A percentile compares a stretch with the other conserved stretches of the same genome.
Conservation (phyloP, 2,113 vertebrate genomes). For the Ramphastos sulfuratus region DNA sequence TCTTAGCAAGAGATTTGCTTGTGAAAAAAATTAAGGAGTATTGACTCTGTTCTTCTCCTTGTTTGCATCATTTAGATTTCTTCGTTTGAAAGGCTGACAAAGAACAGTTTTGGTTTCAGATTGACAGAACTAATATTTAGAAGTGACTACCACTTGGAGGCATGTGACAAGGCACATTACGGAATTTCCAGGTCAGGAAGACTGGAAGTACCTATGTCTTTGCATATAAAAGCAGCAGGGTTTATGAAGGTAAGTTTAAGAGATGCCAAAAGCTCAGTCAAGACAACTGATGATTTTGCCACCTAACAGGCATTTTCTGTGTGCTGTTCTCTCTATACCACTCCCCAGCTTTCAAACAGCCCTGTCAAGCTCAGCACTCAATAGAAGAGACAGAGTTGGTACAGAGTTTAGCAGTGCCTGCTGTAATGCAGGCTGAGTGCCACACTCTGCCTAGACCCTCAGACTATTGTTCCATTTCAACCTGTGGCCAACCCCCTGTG, state of each 20-base stretch:
- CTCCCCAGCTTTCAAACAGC: neutral
- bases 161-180: neutral
- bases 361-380: neutral
- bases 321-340: neutral
- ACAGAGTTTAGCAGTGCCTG: neutral
- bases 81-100: neutral
- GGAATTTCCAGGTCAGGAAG: neutral
- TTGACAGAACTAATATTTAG: neutral
- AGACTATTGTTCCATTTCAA: neutral
- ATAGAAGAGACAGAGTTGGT: neutral
- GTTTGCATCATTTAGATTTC: neutral
- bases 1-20: neutral
- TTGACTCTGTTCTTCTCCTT: neutral
- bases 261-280: neutral
- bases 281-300: neutral
- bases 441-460: neutral
- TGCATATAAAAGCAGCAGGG: neutral
- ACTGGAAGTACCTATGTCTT: neutral
- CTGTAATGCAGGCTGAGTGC: neutral
- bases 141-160: neutral
- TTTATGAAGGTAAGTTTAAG: neutral
- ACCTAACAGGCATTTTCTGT: neutral
- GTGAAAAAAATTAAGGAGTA: neutral
- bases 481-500: neutral
- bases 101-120: neutral